These are phyloP conservation scores for Pleuronectes platessa DNA, from an alignment of 2,113 vertebrate genomes.

Conservation along the genomic window DNA sequence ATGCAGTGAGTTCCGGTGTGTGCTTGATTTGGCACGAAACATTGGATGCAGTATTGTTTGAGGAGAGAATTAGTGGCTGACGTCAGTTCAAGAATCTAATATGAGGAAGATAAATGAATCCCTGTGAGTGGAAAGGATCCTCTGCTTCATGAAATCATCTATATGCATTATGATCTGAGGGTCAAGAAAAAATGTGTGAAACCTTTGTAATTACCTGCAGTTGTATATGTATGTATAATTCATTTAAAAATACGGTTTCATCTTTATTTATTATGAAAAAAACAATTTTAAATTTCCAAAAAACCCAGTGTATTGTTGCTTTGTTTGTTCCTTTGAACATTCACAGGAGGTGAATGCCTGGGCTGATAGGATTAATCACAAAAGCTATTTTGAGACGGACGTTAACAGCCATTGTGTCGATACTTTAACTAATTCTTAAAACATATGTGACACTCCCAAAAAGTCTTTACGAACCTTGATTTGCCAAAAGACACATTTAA, in stretches of 20 bases:
- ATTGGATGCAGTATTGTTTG: not conserved
- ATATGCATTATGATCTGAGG: too few relatives aligned
- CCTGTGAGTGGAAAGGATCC: not conserved
- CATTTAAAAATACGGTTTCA: too few relatives aligned
- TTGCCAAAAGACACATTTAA: too few relatives aligned
- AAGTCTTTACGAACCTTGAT: not conserved
- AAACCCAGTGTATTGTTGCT: not conserved
- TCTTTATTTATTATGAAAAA: not conserved
- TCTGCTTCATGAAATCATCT: not conserved
- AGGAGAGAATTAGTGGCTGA: slow-evolving; percentile 3
- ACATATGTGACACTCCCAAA: not conserved
- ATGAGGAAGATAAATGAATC: not conserved
- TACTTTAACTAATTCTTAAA: too few relatives aligned
- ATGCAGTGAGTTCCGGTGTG: not conserved
- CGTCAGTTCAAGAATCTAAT: not conserved
- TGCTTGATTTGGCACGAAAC: slow-evolving; percentile 9
- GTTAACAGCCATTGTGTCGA: too few relatives aligned
- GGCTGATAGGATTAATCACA: not conserved
- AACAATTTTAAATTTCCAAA: not conserved
- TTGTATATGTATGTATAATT: too few relatives aligned
- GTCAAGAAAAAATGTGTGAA: too few relatives aligned
- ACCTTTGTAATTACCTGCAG: too few relatives aligned
- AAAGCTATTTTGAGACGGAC: not conserved
- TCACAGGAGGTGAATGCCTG: not conserved
- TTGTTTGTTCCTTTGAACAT: not conserved